Conservation (phyloP, 1,140 invertebrate species). For the Contarinia nasturtii region DNA sequence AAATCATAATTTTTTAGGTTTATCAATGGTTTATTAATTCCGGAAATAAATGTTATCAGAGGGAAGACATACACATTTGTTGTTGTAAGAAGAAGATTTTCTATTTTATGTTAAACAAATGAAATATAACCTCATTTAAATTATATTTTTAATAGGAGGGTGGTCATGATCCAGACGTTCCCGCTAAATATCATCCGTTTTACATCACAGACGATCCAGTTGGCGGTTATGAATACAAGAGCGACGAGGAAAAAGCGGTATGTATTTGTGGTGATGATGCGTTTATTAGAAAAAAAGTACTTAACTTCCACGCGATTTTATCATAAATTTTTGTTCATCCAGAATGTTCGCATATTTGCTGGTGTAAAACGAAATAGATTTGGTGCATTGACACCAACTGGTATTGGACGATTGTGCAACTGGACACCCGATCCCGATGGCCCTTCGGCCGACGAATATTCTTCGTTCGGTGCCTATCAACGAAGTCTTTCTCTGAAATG, state of each 20-base stretch:
- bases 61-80: conserved; percentile 82
- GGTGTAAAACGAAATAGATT: conserved; percentile 45
- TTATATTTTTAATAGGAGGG: too few relatives aligned
- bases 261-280: conserved; percentile 3
- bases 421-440: conserved; percentile 59
- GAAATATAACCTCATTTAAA: too few relatives aligned
- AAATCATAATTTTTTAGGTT: too few relatives aligned
- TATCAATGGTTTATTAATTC: conserved; percentile 84
- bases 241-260: conserved; percentile 61
- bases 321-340: conserved; percentile 9
- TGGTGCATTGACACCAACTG: conserved; percentile 46
- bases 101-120: too few relatives aligned
- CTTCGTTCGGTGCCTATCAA: conserved; percentile 77
- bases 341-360: conserved; percentile 66
- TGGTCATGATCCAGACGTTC: conserved; percentile 52
- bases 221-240: conserved; percentile 76
- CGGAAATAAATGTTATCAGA: conserved; percentile 78
- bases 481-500: conserved; percentile 62
- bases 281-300: not conserved
- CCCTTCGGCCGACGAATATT: conserved; percentile 55
- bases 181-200: conserved; percentile 81
- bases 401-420: conserved; percentile 62
- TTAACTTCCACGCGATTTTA: not conserved
- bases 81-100: too few relatives aligned
- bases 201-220: conserved; percentile 87